Evolutionary conservation across 2,113 vertebrate species (phyloP), one percentile per base, ranked within the genome.

Genomic region (Alligator mississippiensis): DNA sequence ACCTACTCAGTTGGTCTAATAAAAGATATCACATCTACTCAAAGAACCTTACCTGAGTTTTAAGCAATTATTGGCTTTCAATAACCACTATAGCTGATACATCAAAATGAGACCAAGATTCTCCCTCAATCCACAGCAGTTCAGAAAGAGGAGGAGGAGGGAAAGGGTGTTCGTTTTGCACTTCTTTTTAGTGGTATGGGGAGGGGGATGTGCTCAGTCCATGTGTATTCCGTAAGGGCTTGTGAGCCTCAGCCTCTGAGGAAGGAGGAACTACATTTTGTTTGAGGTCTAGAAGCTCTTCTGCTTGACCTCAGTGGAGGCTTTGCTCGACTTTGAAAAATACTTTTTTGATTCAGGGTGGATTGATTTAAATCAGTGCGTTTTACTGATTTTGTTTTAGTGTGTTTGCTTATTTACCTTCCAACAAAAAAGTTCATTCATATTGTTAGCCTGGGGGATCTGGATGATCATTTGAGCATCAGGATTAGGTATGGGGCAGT

Each of bases 191-290:
- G 77, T 78, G 18, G 16, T 82, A 80, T 92, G 2, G n/a, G 17
- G 78, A 87, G 8, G 38, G 78, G 47, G 47, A 47, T 47, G 62
- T 68, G 3, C 2, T 3, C 0, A 3, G 72, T n/a, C 74, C 84
- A 34, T 25, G 34, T 27, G 24, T 11, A 27, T 18, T 54, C 4
- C 0, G 6, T 25, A 30, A 7, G 25, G 25, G 54, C 13, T 25
- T 0, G 0, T 54, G 60, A 34, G 58, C 47, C 38, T 75, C 58
- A 72, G 11, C 74, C 0, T 1, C 84, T 38, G 77, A 27, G 66
- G 28, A 63, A 30, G n/a, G 4, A 34, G 34, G 34, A 93, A 27
- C 19, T 4, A 3, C 77, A 9, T 55, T 21, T 4, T 10, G 21
- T 72, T 47, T 16, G 1, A 17, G 62, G 14, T 70, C 38, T 27